Evolutionary conservation across 2,888 invertebrate species (phyloP).

Genomic region (Uropetala carovei): DNA sequence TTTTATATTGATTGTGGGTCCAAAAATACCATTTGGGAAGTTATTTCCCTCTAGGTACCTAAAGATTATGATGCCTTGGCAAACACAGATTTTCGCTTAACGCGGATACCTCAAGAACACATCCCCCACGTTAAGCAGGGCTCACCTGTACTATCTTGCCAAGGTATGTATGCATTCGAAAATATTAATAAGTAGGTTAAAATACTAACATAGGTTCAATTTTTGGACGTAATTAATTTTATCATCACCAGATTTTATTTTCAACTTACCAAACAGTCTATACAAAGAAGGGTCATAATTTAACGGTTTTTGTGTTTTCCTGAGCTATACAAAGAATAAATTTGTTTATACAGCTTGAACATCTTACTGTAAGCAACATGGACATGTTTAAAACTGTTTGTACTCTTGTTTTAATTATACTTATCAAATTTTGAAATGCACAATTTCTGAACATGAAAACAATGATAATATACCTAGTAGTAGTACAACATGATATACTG

Average conservation of each 20-base stretch:
- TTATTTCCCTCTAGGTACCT: too few species aligned
- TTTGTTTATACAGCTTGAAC: neutral
- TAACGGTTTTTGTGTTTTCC: neutral
- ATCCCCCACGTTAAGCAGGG: too few species aligned
- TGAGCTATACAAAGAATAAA: neutral
- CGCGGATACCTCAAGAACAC: too few species aligned
- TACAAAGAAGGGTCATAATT: neutral
- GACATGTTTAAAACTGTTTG: neutral
- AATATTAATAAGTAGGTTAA: neutral
- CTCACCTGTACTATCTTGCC: too few species aligned
- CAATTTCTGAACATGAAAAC: neutral
- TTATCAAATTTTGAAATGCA: neutral
- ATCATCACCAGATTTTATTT: constrained; percentile 15
- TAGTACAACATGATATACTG: neutral
- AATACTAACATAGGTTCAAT: neutral
- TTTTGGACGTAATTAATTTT: neutral
- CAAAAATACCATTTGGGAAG: too few species aligned
- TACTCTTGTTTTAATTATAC: neutral
- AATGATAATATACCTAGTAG: neutral
- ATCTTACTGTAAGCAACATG: constrained; percentile 1
- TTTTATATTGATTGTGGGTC: too few species aligned
- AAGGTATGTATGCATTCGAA: neutral
- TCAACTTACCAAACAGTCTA: constrained; percentile 6
- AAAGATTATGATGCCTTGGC: too few species aligned
- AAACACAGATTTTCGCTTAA: too few species aligned